Base-by-base conservation (phyloP, 1,140 invertebrate genomes). In the Tenebrio molitor region DNA sequence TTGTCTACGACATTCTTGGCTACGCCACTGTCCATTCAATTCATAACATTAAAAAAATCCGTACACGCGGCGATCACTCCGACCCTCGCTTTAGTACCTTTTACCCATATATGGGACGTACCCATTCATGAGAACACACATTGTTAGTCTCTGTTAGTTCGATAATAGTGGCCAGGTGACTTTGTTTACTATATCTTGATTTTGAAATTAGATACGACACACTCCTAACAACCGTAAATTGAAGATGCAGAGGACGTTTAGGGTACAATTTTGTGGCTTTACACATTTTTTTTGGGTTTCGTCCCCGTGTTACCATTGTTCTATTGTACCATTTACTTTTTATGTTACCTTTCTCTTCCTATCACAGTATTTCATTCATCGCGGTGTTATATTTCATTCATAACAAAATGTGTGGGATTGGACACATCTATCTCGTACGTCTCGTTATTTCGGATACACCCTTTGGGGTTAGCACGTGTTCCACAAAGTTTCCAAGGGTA, bases 121-220 rank as follows among this genome's bases (percentile, higher is more conserved):
- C 50, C 50, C 50, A 58, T 58, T 58, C 50, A 58, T 29, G 50
- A 58, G 50, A 58, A 58, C 50, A 58, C 50, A 58, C 50, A 58
- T 58, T 58, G 50, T 58, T 29, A 58, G 50, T 1, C 50, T 29
- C 19, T 12, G 46, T 53, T 44, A 23, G 46, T 19, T 53, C 19
- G 50, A 58, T 58, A 58, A 58, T 58, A 58, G 50, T 58, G 50
- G 50, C 50, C 50, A 58, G 46, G 50, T 58, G 50, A 58, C 50
- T 58, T 58, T 58, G 50, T 58, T 58, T 58, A 58, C 50, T 58
- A 21, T 58, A 58, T 58, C 50, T 58, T 8, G 50, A 58, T 58
- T 25, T 15, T 58, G 50, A 58, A 58, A 58, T 58, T 58, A 29
- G 50, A 58, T 58, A 58, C 50, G 12, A 58, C 50, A 58, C 50